A percentile compares a stretch with the other conserved stretches of the same genome.
These are phyloP conservation scores for Nemapogon koenigi DNA, from an alignment of 2,888 invertebrate genomes.

Conservation along the genomic window DNA sequence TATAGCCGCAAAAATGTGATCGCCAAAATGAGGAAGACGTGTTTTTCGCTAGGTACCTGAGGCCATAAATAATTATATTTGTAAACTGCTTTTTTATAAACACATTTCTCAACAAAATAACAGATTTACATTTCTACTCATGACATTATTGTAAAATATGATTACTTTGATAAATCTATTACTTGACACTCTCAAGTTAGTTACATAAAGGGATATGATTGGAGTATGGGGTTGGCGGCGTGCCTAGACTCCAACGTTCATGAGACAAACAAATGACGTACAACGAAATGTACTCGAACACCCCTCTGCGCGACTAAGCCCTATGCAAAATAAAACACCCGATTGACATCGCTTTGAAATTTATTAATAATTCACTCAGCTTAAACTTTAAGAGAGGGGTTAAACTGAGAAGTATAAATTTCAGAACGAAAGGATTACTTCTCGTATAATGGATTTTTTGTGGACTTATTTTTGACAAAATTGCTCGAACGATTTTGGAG, in stretches of 20 bases:
- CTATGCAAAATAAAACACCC: constrained; percentile 65
- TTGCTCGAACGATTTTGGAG: too few relatives aligned
- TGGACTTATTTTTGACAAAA: too few relatives aligned
- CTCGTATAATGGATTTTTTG: constrained; percentile 18
- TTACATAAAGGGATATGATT: neutral
- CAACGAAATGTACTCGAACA: constrained; percentile 61
- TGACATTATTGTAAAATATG: neutral
- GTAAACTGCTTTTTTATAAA: too few relatives aligned
- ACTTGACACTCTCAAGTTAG: neutral
- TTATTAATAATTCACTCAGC: constrained; percentile 61
- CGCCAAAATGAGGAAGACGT: too few relatives aligned
- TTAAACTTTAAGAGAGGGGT: constrained; percentile 53
- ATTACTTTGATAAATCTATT: neutral
- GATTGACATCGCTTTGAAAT: constrained; percentile 63
- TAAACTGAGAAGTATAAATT: constrained; percentile 30
- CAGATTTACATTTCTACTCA: too few relatives aligned
- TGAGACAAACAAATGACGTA: constrained; percentile 57
- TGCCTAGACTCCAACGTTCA: constrained; percentile 22
- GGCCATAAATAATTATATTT: too few relatives aligned
- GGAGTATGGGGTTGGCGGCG: constrained; percentile 12
- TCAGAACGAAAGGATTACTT: constrained; percentile 53
- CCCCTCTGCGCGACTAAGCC: constrained; percentile 46
- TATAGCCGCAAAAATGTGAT: too few relatives aligned
- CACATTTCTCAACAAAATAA: too few relatives aligned
- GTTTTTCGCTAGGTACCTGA: too few relatives aligned